Evolutionary conservation across 2,888 invertebrate genomes (phyloP).

Genomic region (Amphipoea oculea): DNA sequence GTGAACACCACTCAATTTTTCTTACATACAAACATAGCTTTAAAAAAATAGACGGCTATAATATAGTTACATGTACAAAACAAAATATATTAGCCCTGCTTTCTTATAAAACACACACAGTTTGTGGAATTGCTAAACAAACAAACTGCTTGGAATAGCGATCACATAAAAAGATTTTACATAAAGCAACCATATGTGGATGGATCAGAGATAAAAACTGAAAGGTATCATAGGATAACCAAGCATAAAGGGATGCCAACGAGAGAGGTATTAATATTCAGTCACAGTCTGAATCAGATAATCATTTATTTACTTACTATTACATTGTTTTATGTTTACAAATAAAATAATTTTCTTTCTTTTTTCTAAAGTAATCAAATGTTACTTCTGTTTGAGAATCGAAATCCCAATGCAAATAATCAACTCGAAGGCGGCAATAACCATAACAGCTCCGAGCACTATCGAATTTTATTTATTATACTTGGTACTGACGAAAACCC

Average conservation of each 20-base stretch:
- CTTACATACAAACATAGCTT: not conserved
- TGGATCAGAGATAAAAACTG: constrained; percentile 10
- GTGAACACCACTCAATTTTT: not conserved
- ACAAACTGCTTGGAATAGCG: not conserved
- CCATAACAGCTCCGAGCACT: too few relatives aligned
- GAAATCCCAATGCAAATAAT: not conserved
- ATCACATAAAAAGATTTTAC: constrained; percentile 7
- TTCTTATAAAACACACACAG: not conserved
- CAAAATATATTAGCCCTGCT: not conserved
- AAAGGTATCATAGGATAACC: not conserved
- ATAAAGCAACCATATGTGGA: constrained; percentile 1
- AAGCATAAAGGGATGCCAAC: constrained; percentile 9
- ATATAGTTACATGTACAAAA: not conserved
- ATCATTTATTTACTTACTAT: not conserved
- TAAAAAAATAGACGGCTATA: not conserved
- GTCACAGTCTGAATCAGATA: constrained; percentile 32
- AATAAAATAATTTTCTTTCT: not conserved
- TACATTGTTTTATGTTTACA: too few relatives aligned
- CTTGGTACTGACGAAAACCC: too few relatives aligned
- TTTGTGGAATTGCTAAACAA: not conserved
- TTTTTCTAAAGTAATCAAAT: not conserved
- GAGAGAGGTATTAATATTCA: constrained; percentile 3
- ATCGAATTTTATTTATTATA: too few relatives aligned
- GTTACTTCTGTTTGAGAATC: not conserved
- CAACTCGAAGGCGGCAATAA: too few relatives aligned